Evolutionary conservation across 2,888 invertebrate genomes (phyloP), one percentile per base, ranked within the genome.

Genomic region (Ormia ochracea): DNA sequence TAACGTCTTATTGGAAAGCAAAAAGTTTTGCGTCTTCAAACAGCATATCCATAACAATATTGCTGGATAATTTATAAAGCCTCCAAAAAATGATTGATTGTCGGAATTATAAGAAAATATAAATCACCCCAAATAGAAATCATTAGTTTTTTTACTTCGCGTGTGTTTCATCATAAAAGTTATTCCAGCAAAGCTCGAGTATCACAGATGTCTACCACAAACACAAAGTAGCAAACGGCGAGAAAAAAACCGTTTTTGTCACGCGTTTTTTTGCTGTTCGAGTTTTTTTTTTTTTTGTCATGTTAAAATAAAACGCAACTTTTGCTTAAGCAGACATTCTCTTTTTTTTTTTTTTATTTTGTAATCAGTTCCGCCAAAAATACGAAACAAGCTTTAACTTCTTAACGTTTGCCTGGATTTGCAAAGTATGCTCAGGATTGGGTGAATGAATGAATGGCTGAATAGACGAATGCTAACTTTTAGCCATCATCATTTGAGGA

Each of bases 351-450:
- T n/a, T n/a, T n/a, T n/a, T n/a, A n/a, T n/a, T n/a, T 38, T 61
- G 72, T 61, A 80, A 76, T 80, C 80, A 76, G 80, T 80, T 80
- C 80, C 80, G 76, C 80, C 56, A 68, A 66, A 66, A 52, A 72
- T 26, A 19, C n/a, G 36, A 58, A 50, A 50, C 19, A 50, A 65
- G 72, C 45, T 54, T 76, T 68, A 76, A 76, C 75, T 76, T 80
- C 41, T 66, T 80, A 54, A 50, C 69, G 38, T 74, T 78, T 26
- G 50, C 45, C 14, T 61, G 48, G 75, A 69, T 79, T 59, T 75
- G 19, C 33, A 41, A 58, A 68, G 76, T 59, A 68, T 31, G 33
- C 38, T 14, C 41, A 41, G 14, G n/a, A n/a, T n/a, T n/a, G 52
- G 56, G 12, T 54, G 14, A 36, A 21, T 61, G 28, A 31, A 38